Conservation (phyloP, 2,797 vertebrate species). For the Tinamus major region DNA sequence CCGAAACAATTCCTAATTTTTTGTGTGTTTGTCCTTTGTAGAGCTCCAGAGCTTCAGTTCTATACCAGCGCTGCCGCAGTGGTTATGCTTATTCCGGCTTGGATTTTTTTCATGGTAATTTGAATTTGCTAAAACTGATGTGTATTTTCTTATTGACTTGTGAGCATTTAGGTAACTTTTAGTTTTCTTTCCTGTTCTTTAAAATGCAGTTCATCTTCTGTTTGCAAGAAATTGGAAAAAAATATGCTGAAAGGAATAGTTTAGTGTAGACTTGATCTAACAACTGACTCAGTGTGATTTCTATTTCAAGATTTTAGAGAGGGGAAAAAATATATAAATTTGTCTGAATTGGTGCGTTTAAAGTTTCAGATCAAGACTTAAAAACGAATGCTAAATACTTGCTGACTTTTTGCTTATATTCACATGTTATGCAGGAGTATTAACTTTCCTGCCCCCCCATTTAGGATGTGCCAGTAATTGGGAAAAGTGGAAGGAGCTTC, state of each 20-base stretch:
- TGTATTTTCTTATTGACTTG: background rate
- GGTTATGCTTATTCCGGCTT: slow-evolving; percentile 94
- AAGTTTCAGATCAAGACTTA: background rate
- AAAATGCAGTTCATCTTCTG: background rate
- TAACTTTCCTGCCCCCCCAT: background rate
- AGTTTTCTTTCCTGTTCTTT: background rate
- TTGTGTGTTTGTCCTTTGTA: slow-evolving; percentile 51
- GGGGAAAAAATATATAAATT: background rate
- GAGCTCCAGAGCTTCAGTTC: slow-evolving; percentile 95
- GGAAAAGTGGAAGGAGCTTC: slow-evolving; percentile 85
- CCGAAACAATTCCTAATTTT: background rate
- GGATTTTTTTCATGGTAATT: slow-evolving; percentile 92
- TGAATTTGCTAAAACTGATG: background rate
- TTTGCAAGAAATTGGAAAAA: background rate
- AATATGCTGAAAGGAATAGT: background rate
- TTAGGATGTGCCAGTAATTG: slow-evolving; percentile 88
- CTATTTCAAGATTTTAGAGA: background rate
- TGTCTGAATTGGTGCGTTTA: background rate
- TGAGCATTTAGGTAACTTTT: background rate
- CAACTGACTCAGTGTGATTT: background rate
- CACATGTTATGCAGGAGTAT: background rate
- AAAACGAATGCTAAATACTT: background rate
- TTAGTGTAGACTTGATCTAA: background rate
- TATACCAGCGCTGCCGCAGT: slow-evolving; percentile 94
- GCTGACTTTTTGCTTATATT: background rate